Evolutionary conservation across 2,113 vertebrate species (phyloP).

Genomic region (Capricornis sumatraensis): DNA sequence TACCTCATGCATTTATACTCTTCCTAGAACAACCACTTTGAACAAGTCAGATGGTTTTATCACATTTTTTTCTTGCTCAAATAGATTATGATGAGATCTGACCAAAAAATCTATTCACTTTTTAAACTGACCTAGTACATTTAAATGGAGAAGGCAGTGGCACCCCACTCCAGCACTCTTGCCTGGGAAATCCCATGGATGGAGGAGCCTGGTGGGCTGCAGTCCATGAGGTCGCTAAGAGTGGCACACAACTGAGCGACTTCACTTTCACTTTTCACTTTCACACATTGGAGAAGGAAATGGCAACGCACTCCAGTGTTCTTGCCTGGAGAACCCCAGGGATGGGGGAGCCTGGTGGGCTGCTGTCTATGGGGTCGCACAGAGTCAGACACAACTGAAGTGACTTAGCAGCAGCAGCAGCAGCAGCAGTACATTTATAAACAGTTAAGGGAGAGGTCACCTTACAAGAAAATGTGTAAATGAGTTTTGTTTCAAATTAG

Average conservation of each 20-base stretch:
- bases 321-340: background rate
- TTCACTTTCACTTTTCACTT: background rate
- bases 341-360: background rate
- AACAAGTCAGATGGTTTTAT: constrained; percentile 1
- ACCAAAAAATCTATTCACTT: background rate
- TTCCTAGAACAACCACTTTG: constrained; percentile 7
- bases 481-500: constrained; percentile 24
- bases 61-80: background rate
- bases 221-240: background rate
- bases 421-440: background rate
- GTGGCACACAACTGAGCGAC: accelerated
- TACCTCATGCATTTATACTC: background rate
- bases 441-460: background rate
- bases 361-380: background rate
- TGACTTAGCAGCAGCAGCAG: background rate
- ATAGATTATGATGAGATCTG: background rate
- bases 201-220: background rate
- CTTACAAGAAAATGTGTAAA: background rate
- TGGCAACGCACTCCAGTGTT: background rate
- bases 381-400: background rate
- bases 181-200: background rate
- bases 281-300: background rate
- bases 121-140: background rate
- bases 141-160: background rate
- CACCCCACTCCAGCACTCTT: no score